Evolutionary conservation across 2,797 vertebrate genomes (phyloP).

Genomic region (Anomalospiza imberbis): DNA sequence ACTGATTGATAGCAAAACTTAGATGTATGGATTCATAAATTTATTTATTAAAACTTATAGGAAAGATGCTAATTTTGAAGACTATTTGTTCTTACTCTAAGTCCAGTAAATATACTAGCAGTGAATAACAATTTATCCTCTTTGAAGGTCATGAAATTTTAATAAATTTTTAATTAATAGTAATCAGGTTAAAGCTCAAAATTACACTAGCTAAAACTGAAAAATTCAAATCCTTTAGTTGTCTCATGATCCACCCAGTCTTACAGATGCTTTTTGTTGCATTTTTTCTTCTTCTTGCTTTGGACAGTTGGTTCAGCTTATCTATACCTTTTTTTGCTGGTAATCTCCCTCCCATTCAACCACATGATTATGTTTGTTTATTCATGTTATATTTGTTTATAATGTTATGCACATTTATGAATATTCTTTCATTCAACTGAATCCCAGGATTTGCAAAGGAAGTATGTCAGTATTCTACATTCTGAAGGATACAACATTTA

Average conservation of each 20-base stretch:
- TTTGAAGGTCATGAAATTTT: background rate
- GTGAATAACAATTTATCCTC: background rate
- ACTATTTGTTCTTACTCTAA: background rate
- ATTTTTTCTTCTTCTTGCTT: background rate
- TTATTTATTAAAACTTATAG: background rate
- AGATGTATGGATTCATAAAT: background rate
- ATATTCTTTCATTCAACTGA: background rate
- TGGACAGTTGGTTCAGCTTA: background rate
- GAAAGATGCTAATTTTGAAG: background rate
- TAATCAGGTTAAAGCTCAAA: background rate
- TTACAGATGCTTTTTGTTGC: background rate
- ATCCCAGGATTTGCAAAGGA: background rate
- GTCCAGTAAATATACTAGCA: background rate
- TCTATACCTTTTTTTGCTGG: background rate
- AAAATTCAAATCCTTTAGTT: background rate
- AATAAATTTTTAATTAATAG: background rate
- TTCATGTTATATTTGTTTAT: background rate
- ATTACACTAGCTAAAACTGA: background rate
- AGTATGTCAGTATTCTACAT: background rate
- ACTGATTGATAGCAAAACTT: background rate
- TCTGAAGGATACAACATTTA: background rate
- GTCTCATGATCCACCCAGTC: background rate
- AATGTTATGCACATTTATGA: background rate
- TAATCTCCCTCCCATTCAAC: background rate
- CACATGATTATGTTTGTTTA: background rate